Evolutionary conservation across 1,140 invertebrate species (phyloP).

Genomic region (Euborellia annulipes): DNA sequence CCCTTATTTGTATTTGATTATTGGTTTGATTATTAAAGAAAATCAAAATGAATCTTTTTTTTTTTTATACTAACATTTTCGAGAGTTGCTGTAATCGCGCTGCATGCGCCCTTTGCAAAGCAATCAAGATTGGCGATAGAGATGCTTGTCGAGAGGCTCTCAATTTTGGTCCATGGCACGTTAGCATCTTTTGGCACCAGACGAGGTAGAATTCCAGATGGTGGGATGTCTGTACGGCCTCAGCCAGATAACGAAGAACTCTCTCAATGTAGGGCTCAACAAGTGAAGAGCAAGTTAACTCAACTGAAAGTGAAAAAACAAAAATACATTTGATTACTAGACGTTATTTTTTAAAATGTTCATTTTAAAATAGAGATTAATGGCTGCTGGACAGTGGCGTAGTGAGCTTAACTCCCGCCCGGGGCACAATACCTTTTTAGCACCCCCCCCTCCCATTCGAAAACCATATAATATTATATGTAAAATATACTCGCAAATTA

Average conservation of each 20-base stretch:
- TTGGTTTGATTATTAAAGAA: no score
- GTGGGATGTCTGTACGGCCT: constrained; percentile 51
- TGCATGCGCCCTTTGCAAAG: constrained; percentile 63
- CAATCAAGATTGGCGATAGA: constrained; percentile 45
- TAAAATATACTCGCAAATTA: no score
- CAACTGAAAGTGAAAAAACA: constrained; percentile 44
- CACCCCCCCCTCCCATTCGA: no score
- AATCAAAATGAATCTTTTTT: background rate
- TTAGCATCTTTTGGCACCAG: constrained; percentile 58
- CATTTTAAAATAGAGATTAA: no score
- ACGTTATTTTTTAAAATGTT: constrained; percentile 8
- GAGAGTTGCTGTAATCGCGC: constrained; percentile 64
- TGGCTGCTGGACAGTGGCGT: no score
- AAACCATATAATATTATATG: no score
- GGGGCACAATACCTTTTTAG: no score
- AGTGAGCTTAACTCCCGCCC: no score
- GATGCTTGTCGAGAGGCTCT: constrained; percentile 25
- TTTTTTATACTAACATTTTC: constrained; percentile 63
- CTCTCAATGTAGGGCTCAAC: constrained; percentile 59
- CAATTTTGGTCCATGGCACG: constrained; percentile 38
- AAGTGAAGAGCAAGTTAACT: constrained; percentile 49
- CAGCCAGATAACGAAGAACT: constrained; percentile 49
- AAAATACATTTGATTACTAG: constrained; percentile 12
- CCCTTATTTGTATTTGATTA: no score
- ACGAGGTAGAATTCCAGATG: constrained; percentile 79